Evolutionary conservation across 2,797 vertebrate genomes (phyloP).

Genomic region (Prunella strophiata): DNA sequence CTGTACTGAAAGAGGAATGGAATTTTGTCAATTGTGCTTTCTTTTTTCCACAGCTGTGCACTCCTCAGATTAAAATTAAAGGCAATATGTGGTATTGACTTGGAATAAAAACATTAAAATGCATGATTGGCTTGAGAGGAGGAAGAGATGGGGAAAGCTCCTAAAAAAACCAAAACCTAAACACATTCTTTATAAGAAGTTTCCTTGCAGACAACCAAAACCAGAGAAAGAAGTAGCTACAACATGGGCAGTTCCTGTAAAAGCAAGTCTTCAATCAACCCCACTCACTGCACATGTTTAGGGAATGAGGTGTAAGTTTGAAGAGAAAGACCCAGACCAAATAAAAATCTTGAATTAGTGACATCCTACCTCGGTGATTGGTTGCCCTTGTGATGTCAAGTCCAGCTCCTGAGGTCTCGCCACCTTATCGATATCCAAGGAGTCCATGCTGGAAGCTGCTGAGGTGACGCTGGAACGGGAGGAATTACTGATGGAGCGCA

Average conservation of each 20-base stretch:
- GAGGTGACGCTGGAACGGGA: constrained; percentile 93
- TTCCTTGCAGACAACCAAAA: not conserved
- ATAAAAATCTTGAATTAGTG: not conserved
- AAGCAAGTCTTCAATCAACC: not conserved
- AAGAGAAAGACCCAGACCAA: not conserved
- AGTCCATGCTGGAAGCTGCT: constrained; percentile 95
- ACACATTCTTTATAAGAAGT: not conserved
- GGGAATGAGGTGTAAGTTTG: too few relatives aligned
- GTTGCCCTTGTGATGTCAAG: constrained; percentile 78
- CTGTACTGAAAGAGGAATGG: not conserved
- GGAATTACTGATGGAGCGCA: constrained; percentile 87
- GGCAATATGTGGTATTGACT: not conserved
- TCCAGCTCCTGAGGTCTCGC: constrained; percentile 84
- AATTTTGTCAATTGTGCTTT: not conserved
- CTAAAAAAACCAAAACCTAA: not conserved
- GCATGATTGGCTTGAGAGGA: not conserved
- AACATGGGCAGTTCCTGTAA: not conserved
- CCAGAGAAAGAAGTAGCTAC: not conserved
- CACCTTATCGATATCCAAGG: constrained; percentile 90
- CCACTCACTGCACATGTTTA: not conserved
- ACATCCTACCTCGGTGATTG: constrained; percentile 81
- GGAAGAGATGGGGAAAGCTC: not conserved
- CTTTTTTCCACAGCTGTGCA: not conserved
- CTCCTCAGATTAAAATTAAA: not conserved
- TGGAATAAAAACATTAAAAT: not conserved